Evolutionary conservation across 2,888 invertebrate genomes (phyloP).

Genomic region (Agrilus cyanescens): DNA sequence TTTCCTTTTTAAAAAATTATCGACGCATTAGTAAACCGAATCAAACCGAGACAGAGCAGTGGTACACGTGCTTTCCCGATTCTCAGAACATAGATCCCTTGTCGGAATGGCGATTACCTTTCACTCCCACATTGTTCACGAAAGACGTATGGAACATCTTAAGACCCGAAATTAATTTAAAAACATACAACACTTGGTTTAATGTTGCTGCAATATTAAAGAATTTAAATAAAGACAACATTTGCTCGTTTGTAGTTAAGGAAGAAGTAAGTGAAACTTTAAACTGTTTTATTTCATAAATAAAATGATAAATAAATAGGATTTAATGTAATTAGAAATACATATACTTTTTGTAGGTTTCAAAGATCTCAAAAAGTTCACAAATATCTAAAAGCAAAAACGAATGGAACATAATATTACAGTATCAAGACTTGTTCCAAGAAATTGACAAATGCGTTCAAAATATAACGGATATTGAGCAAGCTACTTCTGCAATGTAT

Average conservation of each 20-base stretch:
- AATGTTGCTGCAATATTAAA: slow-evolving; percentile 26
- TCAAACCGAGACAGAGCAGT: slow-evolving; percentile 36
- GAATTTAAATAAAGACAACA: slow-evolving; percentile 33
- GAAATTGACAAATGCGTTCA: slow-evolving; percentile 33
- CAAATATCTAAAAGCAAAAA: slow-evolving; percentile 7
- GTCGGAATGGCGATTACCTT: slow-evolving; percentile 41
- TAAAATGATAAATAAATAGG: not conserved
- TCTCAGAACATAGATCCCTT: slow-evolving; percentile 33
- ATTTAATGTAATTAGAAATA: not conserved
- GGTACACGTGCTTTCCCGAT: slow-evolving; percentile 32
- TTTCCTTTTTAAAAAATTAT: slow-evolving; percentile 29
- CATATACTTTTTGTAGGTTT: not conserved
- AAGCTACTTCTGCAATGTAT: slow-evolving; percentile 30
- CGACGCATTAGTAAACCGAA: slow-evolving; percentile 32
- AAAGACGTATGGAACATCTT: slow-evolving; percentile 36
- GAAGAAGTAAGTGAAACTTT: slow-evolving; percentile 28
- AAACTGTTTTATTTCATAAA: not conserved
- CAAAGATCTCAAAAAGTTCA: slow-evolving; percentile 14
- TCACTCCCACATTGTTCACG: slow-evolving; percentile 27
- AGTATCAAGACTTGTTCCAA: slow-evolving; percentile 27
- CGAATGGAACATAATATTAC: slow-evolving; percentile 28
- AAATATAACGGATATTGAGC: slow-evolving; percentile 29
- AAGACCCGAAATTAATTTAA: slow-evolving; percentile 36
- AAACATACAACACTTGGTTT: slow-evolving; percentile 40
- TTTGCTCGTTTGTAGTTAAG: slow-evolving; percentile 39